A percentile compares a stretch with the other conserved stretches of the same genome.
These are phyloP conservation scores for Aphis gossypii DNA, from an alignment of 1,140 invertebrate genomes.

Conservation along the genomic window DNA sequence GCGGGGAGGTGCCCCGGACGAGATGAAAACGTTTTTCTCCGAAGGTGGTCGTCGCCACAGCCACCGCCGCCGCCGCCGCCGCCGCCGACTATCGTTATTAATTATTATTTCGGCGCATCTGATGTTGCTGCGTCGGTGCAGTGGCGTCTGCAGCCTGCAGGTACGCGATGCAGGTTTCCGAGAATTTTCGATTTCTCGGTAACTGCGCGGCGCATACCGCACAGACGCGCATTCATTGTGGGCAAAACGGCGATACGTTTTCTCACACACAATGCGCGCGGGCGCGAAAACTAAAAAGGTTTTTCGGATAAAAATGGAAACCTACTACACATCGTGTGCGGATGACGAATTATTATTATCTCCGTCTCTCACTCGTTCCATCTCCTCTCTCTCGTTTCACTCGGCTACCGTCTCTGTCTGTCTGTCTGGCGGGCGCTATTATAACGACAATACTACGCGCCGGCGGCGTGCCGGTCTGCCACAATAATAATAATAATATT, in stretches of 20 bases:
- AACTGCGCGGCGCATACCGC: neutral
- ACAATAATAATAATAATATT: neutral
- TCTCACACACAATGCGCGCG: neutral
- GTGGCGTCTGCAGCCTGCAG: neutral
- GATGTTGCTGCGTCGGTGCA: neutral
- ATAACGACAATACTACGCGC: neutral
- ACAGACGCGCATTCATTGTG: neutral
- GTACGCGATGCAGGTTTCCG: neutral
- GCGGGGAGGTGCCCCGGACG: slow-evolving; percentile 3
- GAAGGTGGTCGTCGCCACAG: neutral
- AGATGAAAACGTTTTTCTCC: slow-evolving; percentile 3
- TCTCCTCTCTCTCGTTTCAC: neutral
- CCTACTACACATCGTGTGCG: too few species aligned
- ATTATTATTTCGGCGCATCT: slow-evolving; percentile 20
- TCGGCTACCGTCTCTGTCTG: neutral
- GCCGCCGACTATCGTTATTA: neutral
- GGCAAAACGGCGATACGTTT: neutral
- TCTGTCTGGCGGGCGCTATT: neutral
- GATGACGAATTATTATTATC: slow-evolving; percentile 7
- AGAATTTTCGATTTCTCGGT: neutral
- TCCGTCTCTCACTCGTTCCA: neutral
- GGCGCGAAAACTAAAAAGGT: neutral
- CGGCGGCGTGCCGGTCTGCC: neutral
- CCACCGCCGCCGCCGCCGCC: neutral
- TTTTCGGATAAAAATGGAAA: slow-evolving; percentile 11